Evolutionary conservation across 2,113 vertebrate genomes (phyloP).

Genomic region (Ia io): DNA sequence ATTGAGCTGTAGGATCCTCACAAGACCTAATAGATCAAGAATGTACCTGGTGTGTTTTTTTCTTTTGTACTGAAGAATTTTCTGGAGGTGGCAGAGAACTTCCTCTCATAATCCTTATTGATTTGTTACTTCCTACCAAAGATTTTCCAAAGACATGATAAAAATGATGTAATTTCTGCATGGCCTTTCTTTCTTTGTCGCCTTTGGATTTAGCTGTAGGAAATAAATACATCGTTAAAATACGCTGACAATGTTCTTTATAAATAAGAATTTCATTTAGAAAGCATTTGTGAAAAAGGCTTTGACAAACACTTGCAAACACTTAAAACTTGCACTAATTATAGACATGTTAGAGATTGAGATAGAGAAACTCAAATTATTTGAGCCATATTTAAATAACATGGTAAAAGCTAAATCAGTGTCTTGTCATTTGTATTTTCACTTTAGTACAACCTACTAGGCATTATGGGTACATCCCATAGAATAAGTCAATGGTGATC

Average conservation of each 20-base stretch:
- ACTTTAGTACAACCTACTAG: background rate
- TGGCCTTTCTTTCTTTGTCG: background rate
- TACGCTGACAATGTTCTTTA: background rate
- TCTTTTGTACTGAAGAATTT: slow-evolving; percentile 49
- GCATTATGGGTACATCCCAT: background rate
- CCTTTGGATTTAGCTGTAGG: slow-evolving; percentile 57
- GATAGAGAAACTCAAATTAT: background rate
- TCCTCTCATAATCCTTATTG: slow-evolving; percentile 51
- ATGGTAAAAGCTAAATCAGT: background rate
- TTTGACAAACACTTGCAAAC: background rate
- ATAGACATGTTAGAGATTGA: background rate
- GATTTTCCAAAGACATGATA: slow-evolving; percentile 62
- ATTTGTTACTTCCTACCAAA: slow-evolving; percentile 17
- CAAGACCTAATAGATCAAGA: background rate
- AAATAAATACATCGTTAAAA: background rate
- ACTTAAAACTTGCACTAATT: background rate
- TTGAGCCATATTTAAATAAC: background rate
- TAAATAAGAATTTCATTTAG: background rate
- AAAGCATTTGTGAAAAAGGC: background rate
- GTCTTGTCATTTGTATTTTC: background rate
- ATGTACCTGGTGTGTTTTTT: slow-evolving; percentile 53
- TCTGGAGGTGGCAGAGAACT: background rate
- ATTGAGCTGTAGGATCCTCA: background rate
- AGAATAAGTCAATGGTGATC: background rate
- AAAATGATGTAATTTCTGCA: slow-evolving; percentile 68